Conservation (phyloP, 1,140 invertebrate species). For the Coenobita brevimanus region DNA sequence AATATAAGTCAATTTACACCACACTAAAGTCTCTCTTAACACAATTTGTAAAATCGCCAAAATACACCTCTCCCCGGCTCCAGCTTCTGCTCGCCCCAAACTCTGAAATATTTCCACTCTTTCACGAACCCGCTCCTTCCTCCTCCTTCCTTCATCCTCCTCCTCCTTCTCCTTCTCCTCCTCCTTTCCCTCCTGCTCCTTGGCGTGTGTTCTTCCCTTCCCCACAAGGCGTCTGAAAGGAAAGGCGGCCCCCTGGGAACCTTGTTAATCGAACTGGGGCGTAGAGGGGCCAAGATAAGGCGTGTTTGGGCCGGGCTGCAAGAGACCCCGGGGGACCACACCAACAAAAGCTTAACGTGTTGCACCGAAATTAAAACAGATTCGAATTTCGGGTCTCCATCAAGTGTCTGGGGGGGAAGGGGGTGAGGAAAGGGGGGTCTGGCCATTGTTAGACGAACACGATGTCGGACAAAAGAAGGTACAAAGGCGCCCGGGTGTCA, state of each 20-base stretch:
- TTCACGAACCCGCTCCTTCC: neutral
- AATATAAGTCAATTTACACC: too few species aligned
- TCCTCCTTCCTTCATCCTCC: slow-evolving; percentile 7
- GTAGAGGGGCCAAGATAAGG: slow-evolving; percentile 68
- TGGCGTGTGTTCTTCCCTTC: slow-evolving; percentile 40
- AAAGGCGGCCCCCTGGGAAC: slow-evolving; percentile 61
- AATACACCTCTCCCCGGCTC: too few species aligned
- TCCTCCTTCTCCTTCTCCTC: neutral
- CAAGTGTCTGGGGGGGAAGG: slow-evolving; percentile 1
- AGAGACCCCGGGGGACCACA: slow-evolving; percentile 49
- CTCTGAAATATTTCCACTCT: too few species aligned
- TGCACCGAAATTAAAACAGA: slow-evolving; percentile 70
- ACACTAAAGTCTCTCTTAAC: too few species aligned
- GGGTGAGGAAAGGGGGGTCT: neutral
- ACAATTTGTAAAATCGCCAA: too few species aligned
- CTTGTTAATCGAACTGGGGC: slow-evolving; percentile 68
- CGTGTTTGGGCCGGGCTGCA: slow-evolving; percentile 61
- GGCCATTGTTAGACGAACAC: slow-evolving; percentile 66
- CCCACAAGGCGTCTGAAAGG: slow-evolving; percentile 57
- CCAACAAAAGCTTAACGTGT: slow-evolving; percentile 69
- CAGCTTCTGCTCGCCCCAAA: neutral
- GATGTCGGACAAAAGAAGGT: slow-evolving; percentile 62
- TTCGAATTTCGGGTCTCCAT: slow-evolving; percentile 64
- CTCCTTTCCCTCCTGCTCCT: neutral
- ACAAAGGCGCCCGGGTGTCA: slow-evolving; percentile 66